Conservation (phyloP, 2,113 vertebrate genomes). For the Calidris pygmaea region DNA sequence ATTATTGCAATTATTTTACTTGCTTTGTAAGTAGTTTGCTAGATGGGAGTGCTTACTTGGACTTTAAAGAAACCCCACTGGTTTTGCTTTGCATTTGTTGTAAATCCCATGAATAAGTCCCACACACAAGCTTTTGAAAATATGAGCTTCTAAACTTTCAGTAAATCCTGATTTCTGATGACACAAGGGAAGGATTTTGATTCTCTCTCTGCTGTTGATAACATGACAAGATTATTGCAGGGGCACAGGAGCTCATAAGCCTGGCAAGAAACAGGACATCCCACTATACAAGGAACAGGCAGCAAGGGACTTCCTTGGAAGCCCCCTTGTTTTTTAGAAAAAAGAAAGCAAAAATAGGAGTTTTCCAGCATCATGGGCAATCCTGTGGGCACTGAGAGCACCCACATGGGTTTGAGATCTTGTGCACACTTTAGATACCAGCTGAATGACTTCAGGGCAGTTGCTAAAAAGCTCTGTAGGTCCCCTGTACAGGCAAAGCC, state of each 20-base stretch:
- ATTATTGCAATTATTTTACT: background rate
- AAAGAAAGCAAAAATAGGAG: background rate
- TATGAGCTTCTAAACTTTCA: background rate
- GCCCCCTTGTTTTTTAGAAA: no score
- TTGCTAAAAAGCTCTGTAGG: background rate
- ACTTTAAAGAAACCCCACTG: background rate
- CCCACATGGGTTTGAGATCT: rapidly evolving
- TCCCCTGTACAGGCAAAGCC: background rate
- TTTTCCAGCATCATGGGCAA: background rate
- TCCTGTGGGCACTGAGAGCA: background rate
- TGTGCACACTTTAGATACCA: background rate
- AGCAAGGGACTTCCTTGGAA: background rate
- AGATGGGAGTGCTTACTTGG: background rate
- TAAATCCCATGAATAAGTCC: background rate
- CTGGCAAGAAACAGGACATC: background rate
- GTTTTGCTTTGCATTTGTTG: background rate
- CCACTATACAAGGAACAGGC: background rate
- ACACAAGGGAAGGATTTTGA: background rate
- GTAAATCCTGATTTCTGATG: background rate
- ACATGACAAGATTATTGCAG: background rate
- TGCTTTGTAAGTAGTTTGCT: background rate
- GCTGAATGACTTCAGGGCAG: background rate
- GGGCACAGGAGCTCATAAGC: background rate
- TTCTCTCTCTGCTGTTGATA: background rate
- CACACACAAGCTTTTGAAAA: background rate